Evolutionary conservation across 2,888 invertebrate genomes (phyloP), one percentile per base, ranked within the genome.

Genomic region (Xanthia icteritia): DNA sequence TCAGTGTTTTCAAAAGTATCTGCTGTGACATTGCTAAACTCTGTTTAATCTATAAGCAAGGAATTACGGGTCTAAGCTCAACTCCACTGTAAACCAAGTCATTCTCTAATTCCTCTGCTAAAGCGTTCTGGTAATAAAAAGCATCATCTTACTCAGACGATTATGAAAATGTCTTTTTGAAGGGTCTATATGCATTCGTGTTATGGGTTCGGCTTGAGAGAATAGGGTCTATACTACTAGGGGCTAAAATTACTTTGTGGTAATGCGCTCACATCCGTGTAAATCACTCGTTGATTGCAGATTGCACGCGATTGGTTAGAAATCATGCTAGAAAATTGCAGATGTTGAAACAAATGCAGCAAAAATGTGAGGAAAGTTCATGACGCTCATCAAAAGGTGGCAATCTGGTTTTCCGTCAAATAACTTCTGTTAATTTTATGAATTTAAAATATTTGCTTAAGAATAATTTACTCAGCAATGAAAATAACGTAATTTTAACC

Each of bases 131-230:
- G 89, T 89, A 89, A 89, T 90, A 89, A 88, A 90, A 94, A 94
- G 95, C 95, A 93, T 93, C 93, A 92, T 94, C 92, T 89, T 91
- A 90, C 79, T 92, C 90, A 92, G 94, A 93, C 92, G 93, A 93
- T 92, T 92, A 93, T 91, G 93, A 81, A 77, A 92, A 91, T 91
- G 89, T 92, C 89, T 91, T 91, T 90, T 89, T 90, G 89, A 92
- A 92, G 92, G 89, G 86, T 88, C 90, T 90, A 88, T 90, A 88
- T 89, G 91, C 92, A 92, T 90, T 92, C 93, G 91, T 94, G 95
- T 95, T 95, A 95, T 91, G 96, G 96, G 96, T 96, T 96, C 96
- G 96, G 96, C 96, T 96, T 95, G 90, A 96, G 95, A 96, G 95
- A 95, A 94, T 94, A 94, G 95, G 95, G 93, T 92, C 93, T 95